Base-by-base conservation (phyloP, 2,113 vertebrate genomes). In the Lepus europaeus region DNA sequence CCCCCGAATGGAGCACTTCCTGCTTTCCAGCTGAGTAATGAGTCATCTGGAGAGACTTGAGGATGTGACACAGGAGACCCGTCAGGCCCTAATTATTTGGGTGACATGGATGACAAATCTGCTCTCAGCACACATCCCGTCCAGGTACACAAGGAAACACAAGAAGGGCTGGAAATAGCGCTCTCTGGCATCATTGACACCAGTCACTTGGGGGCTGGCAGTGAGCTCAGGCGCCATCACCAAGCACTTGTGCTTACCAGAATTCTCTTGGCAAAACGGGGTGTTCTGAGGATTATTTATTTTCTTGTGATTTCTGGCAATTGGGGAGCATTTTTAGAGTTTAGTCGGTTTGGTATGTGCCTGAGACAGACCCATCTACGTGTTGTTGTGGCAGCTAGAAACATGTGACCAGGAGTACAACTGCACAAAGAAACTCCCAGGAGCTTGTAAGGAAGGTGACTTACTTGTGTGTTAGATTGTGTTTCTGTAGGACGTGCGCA, bases 1-100 rank as follows among this genome's bases (percentile, higher is more conserved):
- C 68, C 91, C 68, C 84, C 84, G 80, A 93, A 93, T 66, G 76
- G 96, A 95, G 77, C 39, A 17, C 96, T 98, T 98, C 97, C 94
- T 96, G 80, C 89, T 87, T 95, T 94, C 92, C 93, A 83, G 92
- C 85, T 97, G 96, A 97, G 74, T 81, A 85, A 94, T 97, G 90
- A 85, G 82, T 98, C 97, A 96, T 78, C 83, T 69, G 16, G 33
- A 96, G 89, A 1, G 16, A 66, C 76, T 96, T 97, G 91, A 97
- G 96, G 97, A 96, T 95, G 93, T 93, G 63, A 93, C 92, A 86
- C 14, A 25, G 51, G 76, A 94, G 97, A 69, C 88, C 70, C 93
- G 36, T 91, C 93, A 95, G 85, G 76, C 89, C 36, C 1, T 45
- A 95, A 87, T 78, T 97, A 97, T 82, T 94, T 93, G 73, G 49